These are phyloP conservation scores for Hydropsyche tenuis DNA, from an alignment of 1,140 invertebrate genomes.

Conservation along the genomic window DNA sequence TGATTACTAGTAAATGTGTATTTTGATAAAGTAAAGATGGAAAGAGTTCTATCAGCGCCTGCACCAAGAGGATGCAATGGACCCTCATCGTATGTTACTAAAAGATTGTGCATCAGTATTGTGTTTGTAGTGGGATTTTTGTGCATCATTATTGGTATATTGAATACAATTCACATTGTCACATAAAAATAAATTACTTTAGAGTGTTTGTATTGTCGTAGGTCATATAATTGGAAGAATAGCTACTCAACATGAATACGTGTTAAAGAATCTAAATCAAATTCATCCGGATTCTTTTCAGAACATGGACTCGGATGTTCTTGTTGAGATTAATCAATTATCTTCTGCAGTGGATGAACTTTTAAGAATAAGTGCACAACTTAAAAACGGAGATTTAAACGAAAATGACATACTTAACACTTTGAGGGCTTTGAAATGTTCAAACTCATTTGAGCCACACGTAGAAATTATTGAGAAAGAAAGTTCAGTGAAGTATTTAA, in stretches of 20 bases:
- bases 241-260: slow-evolving; percentile 45
- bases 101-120: slow-evolving; percentile 55
- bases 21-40: slow-evolving; percentile 24
- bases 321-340: too few species aligned
- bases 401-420: too few species aligned
- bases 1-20: too few species aligned
- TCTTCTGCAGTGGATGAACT: too few species aligned
- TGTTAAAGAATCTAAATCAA: slow-evolving; percentile 30
- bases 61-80: slow-evolving; percentile 48
- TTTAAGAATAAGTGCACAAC: too few species aligned
- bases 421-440: too few species aligned
- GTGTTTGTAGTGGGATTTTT: slow-evolving; percentile 56
- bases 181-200: neutral
- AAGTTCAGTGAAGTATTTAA: too few species aligned
- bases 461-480: too few species aligned
- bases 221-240: slow-evolving; percentile 40
- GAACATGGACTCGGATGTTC: too few species aligned
- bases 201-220: slow-evolving; percentile 4
- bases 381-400: too few species aligned
- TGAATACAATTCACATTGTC: slow-evolving; percentile 30
- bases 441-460: too few species aligned
- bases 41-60: slow-evolving; percentile 43
- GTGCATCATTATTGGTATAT: slow-evolving; percentile 56
- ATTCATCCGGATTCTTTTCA: slow-evolving; percentile 38
- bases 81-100: slow-evolving; percentile 54